A percentile compares a stretch with the other conserved stretches of the same genome.
phyloP scores from a whole-genome alignment of 2,113 vertebrate species.

The Miniopterus natalensis region DNA sequence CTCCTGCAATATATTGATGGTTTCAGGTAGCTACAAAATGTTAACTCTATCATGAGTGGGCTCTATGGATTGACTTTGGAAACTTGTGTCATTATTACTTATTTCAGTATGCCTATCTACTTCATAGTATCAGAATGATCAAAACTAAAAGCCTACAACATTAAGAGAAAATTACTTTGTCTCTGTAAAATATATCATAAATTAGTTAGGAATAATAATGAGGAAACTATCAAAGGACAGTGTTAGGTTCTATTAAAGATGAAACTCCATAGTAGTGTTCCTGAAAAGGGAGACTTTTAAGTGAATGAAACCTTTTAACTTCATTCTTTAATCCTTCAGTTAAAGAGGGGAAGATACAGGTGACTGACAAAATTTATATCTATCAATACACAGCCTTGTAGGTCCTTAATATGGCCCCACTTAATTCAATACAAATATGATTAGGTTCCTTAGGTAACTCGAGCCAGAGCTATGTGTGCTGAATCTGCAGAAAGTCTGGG shows the following conservation, averaged over 20 bases:
- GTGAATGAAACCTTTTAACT: not conserved
- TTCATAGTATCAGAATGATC: not conserved
- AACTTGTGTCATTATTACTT: not conserved
- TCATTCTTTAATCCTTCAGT: conserved; percentile 23
- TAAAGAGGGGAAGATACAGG: conserved; percentile 9
- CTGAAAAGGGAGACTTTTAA: not conserved
- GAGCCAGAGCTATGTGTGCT: not conserved
- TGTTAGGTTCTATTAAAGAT: not conserved
- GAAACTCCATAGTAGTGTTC: not conserved
- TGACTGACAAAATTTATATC: not conserved
- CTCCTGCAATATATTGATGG: not conserved
- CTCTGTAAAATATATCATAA: not conserved
- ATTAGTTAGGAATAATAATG: not conserved
- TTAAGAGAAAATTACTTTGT: conserved; percentile 20
- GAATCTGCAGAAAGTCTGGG: not conserved
- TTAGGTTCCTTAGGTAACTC: not conserved
- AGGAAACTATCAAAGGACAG: conserved; percentile 22
- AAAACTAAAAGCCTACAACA: conserved; percentile 31
- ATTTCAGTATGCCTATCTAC: conserved; percentile 29
- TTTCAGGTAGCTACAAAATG: conserved; percentile 14
- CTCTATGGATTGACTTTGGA: not conserved
- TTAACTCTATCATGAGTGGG: not conserved
- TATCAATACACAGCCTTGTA: not conserved
- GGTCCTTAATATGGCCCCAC: not conserved
- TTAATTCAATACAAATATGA: not conserved